phyloP scores from a whole-genome alignment of 2,797 vertebrate species.

The Pseudomugil tenellus region DNA sequence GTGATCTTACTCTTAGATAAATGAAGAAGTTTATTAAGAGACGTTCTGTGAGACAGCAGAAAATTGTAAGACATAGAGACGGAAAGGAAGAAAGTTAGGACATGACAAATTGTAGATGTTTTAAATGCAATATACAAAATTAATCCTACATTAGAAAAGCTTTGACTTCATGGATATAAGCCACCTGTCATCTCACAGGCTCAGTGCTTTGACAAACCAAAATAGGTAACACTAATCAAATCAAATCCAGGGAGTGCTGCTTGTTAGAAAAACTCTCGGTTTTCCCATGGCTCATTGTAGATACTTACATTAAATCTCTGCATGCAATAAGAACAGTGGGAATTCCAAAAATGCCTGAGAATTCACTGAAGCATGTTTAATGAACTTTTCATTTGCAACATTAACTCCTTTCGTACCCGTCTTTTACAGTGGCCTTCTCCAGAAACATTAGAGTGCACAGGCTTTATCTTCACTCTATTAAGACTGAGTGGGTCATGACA shows the following conservation, averaged over 20 bases:
- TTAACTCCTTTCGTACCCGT: slow-evolving; percentile 45
- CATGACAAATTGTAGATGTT: not conserved
- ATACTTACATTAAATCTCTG: slow-evolving; percentile 27
- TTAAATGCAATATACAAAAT: slow-evolving; percentile 3
- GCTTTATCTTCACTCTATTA: slow-evolving; percentile 51
- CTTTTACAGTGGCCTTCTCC: slow-evolving; percentile 27
- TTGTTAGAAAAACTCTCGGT: slow-evolving; percentile 15
- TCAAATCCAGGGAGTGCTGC: slow-evolving; percentile 16
- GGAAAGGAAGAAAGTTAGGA: not conserved
- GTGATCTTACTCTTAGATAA: slow-evolving; percentile 66
- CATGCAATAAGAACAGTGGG: slow-evolving; percentile 26
- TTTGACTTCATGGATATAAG: slow-evolving; percentile 4
- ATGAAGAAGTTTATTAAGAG: slow-evolving; percentile 69
- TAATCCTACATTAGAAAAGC: not conserved
- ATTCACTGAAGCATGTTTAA: slow-evolving; percentile 52
- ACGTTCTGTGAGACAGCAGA: slow-evolving; percentile 35
- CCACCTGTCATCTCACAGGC: slow-evolving; percentile 6
- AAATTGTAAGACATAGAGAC: slow-evolving; percentile 28
- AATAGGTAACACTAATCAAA: slow-evolving; percentile 32
- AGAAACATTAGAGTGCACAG: slow-evolving; percentile 33
- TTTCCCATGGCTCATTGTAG: slow-evolving; percentile 47
- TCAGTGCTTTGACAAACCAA: slow-evolving; percentile 7
- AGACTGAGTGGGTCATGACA: slow-evolving; percentile 68
- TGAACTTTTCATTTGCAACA: slow-evolving; percentile 44
- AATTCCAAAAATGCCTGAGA: slow-evolving; percentile 33